These are phyloP conservation scores for Melanotaenia parkinsoni DNA, from an alignment of 2,797 vertebrate species.

Conservation along the genomic window DNA sequence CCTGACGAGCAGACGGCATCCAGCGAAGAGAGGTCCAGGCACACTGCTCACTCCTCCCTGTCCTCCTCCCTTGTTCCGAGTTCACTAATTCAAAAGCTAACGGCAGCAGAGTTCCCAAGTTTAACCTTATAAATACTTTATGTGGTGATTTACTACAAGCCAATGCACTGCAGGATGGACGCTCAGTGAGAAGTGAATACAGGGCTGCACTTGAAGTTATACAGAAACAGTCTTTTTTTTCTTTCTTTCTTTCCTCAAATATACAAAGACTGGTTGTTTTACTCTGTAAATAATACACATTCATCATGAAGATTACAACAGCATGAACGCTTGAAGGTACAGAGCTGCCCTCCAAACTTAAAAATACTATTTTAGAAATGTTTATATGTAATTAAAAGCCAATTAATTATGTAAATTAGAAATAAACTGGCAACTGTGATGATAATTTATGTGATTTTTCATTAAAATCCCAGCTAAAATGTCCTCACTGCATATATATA, in stretches of 20 bases:
- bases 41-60: constrained; percentile 15
- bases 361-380: neutral
- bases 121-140: constrained; percentile 82
- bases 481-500: neutral
- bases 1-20: neutral
- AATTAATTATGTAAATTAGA: neutral
- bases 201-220: constrained; percentile 27
- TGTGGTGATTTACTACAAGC: constrained; percentile 75
- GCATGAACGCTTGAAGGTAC: neutral
- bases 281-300: neutral
- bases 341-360: neutral
- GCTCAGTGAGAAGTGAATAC: constrained; percentile 31
- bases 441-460: neutral
- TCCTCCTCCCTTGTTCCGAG: constrained; percentile 55
- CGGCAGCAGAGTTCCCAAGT: constrained; percentile 75
- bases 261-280: constrained; percentile 3
- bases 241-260: constrained; percentile 18
- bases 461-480: neutral
- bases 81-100: constrained; percentile 79
- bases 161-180: constrained; percentile 58
- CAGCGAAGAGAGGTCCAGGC: constrained; percentile 1
- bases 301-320: neutral
- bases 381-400: neutral
- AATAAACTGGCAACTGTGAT: neutral
- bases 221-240: constrained; percentile 22